Conservation (phyloP, 2,113 vertebrate species). For the Agapornis roseicollis region DNA sequence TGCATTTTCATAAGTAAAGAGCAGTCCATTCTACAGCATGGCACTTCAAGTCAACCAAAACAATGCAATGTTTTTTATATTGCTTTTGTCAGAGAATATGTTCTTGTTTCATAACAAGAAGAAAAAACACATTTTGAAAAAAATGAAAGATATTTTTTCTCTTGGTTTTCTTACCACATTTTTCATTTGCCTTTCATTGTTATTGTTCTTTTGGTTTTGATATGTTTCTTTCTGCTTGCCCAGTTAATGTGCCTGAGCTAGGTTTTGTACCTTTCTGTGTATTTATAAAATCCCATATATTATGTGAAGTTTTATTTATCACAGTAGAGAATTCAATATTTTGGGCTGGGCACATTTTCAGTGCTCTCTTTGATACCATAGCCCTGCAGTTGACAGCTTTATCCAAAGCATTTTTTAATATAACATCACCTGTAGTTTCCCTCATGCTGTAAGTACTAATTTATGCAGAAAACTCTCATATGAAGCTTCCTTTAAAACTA, state of each 20-base stretch:
- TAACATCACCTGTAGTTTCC: neutral
- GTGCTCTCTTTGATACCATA: neutral
- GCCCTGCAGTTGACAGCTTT: neutral
- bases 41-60: neutral
- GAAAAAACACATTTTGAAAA: neutral
- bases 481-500: neutral
- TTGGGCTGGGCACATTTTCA: neutral
- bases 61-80: neutral
- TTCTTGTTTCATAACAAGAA: neutral
- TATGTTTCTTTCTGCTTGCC: neutral
- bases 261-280: neutral
- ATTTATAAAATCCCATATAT: neutral
- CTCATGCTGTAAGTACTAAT: neutral
- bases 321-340: neutral
- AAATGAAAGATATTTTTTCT: neutral
- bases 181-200: neutral
- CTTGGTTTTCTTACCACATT: neutral
- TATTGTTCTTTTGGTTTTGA: neutral
- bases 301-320: neutral
- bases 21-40: neutral
- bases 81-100: neutral
- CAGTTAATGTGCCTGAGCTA: neutral
- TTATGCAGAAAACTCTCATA: neutral
- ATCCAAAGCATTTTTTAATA: neutral
- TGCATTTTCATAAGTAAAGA: neutral